Base-by-base conservation (phyloP, 2,888 invertebrate genomes). In the Augiades crinisus region DNA sequence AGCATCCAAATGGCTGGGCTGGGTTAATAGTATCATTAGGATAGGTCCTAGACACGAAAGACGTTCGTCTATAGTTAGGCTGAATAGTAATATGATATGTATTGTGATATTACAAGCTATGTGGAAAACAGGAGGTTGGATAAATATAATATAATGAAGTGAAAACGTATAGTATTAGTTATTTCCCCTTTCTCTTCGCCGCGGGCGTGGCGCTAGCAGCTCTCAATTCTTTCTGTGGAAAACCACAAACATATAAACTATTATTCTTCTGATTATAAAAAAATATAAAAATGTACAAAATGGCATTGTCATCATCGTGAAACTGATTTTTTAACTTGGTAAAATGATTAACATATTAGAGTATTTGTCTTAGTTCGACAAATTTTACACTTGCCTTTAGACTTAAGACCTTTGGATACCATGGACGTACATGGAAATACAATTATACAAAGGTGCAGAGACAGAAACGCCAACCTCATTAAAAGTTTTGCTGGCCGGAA, bases 51-150 rank as follows among this genome's bases (percentile, higher is more conserved):
- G 43, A 47, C 24, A 40, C 24, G 27, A 27, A 34, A 33, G 27
- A 43, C 53, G 45, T 47, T 61, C 63, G 62, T 73, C 67, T 70
- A 74, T 78, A 78, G 71, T 70, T 74, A 75, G 70, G 71, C 74
- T 70, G 66, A 62, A 58, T 55, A 54, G 53, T 55, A 60, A 59
- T 65, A 72, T 85, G 85, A 87, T 84, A 87, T 86, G 87, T 86
- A 80, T 84, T 86, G 84, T 86, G 86, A 86, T 88, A 87, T 84
- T 85, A 87, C 79, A 82, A 78, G 75, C 80, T 87, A 86, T 82
- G 77, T 84, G 85, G 84, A 83, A 80, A 82, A 78, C 79, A 79
- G 78, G 77, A 80, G 70, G 73, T 77, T 81, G 73, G 76, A 81
- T 78, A 81, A 85, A 86, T 85, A 84, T 77, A 85, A 74, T 78